phyloP scores from a whole-genome alignment of 92 coral and sea anemone species.

The Bergia puertoricense region DNA sequence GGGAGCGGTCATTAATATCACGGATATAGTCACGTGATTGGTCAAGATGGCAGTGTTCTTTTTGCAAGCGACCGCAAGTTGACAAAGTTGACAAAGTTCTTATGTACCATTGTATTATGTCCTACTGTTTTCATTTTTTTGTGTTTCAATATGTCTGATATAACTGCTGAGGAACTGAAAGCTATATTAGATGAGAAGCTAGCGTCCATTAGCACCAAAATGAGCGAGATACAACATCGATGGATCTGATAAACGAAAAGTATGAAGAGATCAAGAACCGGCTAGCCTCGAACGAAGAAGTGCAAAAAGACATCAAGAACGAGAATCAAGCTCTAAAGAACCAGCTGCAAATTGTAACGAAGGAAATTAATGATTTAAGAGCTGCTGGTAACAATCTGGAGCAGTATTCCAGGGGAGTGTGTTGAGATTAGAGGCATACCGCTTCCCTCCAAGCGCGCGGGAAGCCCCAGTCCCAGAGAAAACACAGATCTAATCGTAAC shows the following conservation, averaged over 20 bases:
- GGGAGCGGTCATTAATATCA: too few relatives aligned
- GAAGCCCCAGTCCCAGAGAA: slow-evolving; percentile 19
- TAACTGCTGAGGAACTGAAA: background rate
- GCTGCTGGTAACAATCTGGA: slow-evolving; percentile 2
- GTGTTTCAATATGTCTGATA: background rate
- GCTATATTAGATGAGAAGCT: background rate
- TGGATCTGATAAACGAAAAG: slow-evolving; percentile 16
- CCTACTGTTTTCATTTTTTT: background rate
- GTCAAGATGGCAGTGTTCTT: too few relatives aligned
- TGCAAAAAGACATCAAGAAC: slow-evolving; percentile 22
- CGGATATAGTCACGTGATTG: too few relatives aligned
- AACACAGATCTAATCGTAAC: slow-evolving; percentile 22
- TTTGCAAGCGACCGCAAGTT: too few relatives aligned
- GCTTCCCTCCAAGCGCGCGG: slow-evolving; percentile 28
- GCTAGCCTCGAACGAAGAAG: background rate
- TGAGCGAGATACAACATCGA: slow-evolving; percentile 1
- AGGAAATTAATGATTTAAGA: slow-evolving; percentile 20
- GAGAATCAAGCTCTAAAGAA: slow-evolving; percentile 31
- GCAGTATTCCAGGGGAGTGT: slow-evolving; percentile 29
- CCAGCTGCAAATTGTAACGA: slow-evolving; percentile 26
- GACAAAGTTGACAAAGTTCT: too few relatives aligned
- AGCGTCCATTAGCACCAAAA: background rate
- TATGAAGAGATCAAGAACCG: slow-evolving; percentile 24
- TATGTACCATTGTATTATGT: background rate
- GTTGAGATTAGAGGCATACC: slow-evolving; percentile 26